Conservation (phyloP, 1,140 invertebrate species). For the Pentalonia nigronervosa region DNA sequence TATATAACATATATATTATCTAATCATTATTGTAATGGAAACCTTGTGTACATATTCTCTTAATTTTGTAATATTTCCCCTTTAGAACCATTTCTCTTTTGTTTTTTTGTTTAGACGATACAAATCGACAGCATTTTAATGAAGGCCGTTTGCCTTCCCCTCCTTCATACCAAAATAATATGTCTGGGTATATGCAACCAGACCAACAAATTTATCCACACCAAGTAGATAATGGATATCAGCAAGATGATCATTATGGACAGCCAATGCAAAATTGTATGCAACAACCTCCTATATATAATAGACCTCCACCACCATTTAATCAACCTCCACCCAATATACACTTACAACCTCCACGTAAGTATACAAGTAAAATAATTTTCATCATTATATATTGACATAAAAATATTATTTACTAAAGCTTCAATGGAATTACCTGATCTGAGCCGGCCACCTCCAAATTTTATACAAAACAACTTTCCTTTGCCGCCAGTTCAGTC, state of each 20-base stretch:
- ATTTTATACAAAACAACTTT: slow-evolving; percentile 66
- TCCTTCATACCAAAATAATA: slow-evolving; percentile 42
- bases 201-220: slow-evolving; percentile 48
- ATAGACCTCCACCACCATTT: slow-evolving; percentile 56
- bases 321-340: slow-evolving; percentile 58
- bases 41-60: slow-evolving; percentile 55
- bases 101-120: slow-evolving; percentile 54
- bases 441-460: slow-evolving; percentile 64
- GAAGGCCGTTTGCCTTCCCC: slow-evolving; percentile 49
- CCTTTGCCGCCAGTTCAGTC: slow-evolving; percentile 69
- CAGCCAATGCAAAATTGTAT: slow-evolving; percentile 48
- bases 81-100: slow-evolving; percentile 55
- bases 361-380: background rate
- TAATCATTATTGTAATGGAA: slow-evolving; percentile 31
- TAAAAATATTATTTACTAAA: background rate
- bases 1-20: slow-evolving; percentile 38
- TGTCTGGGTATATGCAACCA: slow-evolving; percentile 39
- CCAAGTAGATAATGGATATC: slow-evolving; percentile 53
- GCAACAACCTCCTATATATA: slow-evolving; percentile 48
- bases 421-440: slow-evolving; percentile 60
- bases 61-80: slow-evolving; percentile 29
- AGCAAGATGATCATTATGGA: slow-evolving; percentile 53
- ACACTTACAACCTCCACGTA: slow-evolving; percentile 58
- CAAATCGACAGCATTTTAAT: slow-evolving; percentile 55
- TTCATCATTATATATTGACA: background rate